Evolutionary conservation across 2,888 invertebrate genomes (phyloP).

Genomic region (Andrena bucephala): DNA sequence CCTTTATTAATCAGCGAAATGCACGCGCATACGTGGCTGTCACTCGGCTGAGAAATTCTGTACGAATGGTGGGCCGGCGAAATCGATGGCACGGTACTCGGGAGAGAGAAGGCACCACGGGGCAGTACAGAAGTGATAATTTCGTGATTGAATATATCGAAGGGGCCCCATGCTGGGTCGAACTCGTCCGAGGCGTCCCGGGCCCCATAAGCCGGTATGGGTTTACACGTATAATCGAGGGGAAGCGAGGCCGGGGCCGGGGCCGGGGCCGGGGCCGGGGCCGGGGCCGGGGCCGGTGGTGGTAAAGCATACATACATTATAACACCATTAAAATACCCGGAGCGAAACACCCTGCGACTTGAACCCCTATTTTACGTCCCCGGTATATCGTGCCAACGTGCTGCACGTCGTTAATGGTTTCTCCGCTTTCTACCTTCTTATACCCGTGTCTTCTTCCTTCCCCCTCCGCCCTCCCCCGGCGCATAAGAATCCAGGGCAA

Average conservation of each 20-base stretch:
- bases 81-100: conserved; percentile 52
- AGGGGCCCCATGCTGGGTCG: conserved; percentile 81
- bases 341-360: conserved; percentile 76
- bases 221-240: conserved; percentile 66
- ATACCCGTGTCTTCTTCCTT: not conserved
- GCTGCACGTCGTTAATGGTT: conserved; percentile 76
- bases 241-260: conserved; percentile 56
- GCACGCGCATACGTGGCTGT: conserved; percentile 3
- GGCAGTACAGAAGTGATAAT: conserved; percentile 84
- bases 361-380: conserved; percentile 79
- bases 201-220: conserved; percentile 62
- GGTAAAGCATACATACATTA: conserved; percentile 84
- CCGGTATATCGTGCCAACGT: conserved; percentile 64
- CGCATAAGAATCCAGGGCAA: conserved; percentile 30
- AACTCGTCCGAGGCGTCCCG: conserved; percentile 80
- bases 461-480: not conserved
- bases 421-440: conserved; percentile 20
- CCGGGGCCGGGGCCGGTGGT: conserved; percentile 68
- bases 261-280: conserved; percentile 66
- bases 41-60: not conserved
- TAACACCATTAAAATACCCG: conserved; percentile 83
- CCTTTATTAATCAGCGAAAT: conserved; percentile 7
- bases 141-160: conserved; percentile 85
- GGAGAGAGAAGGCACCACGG: conserved; percentile 49
- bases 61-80: conserved; percentile 40